Percentiles rank a stretch among this genome's conserved stretches.
phyloP scores from a whole-genome alignment of 2,113 vertebrate genomes.

The Coracopsis vasa region DNA sequence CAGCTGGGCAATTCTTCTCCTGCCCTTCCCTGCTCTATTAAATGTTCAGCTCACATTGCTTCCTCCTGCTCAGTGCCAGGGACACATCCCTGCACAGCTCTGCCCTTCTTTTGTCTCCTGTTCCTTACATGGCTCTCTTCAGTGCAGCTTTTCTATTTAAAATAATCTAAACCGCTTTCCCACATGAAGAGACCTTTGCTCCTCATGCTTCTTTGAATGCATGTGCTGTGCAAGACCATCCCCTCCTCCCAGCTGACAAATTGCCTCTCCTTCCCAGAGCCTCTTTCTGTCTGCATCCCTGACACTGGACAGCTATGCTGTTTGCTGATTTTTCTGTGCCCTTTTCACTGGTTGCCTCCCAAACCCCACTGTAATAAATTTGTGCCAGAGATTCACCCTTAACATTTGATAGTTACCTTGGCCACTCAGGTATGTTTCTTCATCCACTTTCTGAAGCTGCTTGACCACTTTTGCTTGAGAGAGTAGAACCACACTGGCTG shows the following conservation, averaged over 20 bases:
- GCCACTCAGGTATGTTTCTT: not conserved
- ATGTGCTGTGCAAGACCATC: fast-evolving
- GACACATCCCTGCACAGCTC: fast-evolving
- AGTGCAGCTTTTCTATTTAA: not conserved
- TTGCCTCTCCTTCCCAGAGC: not conserved
- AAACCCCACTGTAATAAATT: not conserved
- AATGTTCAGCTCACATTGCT: not conserved
- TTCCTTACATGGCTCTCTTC: not conserved
- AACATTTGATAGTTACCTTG: not conserved
- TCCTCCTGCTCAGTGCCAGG: not conserved
- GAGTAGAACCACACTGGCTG: fast-evolving
- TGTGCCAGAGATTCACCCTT: not conserved
- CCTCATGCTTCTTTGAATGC: not conserved
- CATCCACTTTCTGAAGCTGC: not conserved
- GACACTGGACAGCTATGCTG: not conserved
- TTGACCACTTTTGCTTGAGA: not conserved
- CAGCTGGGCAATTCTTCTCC: not conserved
- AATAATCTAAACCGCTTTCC: not conserved
- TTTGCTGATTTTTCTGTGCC: not conserved
- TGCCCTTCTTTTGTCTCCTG: not conserved
- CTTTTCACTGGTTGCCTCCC: not conserved
- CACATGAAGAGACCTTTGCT: not conserved
- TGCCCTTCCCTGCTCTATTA: not conserved
- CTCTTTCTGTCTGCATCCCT: not conserved
- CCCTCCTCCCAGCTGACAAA: not conserved